Conservation (phyloP, 2,113 vertebrate species). For the Onychostruthus taczanowskii region DNA sequence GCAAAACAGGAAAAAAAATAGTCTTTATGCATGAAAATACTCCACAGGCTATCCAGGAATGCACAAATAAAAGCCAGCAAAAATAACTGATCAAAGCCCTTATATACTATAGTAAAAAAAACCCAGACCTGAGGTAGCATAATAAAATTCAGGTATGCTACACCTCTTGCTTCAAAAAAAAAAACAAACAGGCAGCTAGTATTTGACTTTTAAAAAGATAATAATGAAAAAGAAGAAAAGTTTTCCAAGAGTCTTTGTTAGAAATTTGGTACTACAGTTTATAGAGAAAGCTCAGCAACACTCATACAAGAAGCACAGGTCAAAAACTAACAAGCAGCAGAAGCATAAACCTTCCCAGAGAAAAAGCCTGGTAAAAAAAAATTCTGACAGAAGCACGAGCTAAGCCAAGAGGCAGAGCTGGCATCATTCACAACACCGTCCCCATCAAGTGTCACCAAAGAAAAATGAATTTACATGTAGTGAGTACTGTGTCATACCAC, state of each 20-base stretch:
- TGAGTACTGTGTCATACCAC: background rate
- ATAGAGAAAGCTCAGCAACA: background rate
- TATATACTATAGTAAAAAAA: background rate
- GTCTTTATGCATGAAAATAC: background rate
- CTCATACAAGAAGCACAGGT: background rate
- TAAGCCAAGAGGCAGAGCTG: background rate
- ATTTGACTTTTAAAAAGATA: background rate
- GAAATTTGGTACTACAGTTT: background rate
- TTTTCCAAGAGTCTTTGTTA: background rate
- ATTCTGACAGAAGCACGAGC: background rate
- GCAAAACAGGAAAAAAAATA: background rate
- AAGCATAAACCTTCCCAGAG: background rate
- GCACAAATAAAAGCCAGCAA: background rate
- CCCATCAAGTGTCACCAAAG: background rate
- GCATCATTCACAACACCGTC: background rate
- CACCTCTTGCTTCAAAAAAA: background rate
- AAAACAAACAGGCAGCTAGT: background rate
- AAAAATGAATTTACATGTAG: background rate
- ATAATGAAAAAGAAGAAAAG: background rate
- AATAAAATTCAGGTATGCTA: background rate
- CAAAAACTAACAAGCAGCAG: background rate
- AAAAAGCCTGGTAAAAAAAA: background rate
- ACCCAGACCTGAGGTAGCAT: background rate
- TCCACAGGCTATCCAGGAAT: background rate
- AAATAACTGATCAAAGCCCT: background rate